phyloP scores from a whole-genome alignment of 2,888 invertebrate genomes.

The Monochamus alternatus region DNA sequence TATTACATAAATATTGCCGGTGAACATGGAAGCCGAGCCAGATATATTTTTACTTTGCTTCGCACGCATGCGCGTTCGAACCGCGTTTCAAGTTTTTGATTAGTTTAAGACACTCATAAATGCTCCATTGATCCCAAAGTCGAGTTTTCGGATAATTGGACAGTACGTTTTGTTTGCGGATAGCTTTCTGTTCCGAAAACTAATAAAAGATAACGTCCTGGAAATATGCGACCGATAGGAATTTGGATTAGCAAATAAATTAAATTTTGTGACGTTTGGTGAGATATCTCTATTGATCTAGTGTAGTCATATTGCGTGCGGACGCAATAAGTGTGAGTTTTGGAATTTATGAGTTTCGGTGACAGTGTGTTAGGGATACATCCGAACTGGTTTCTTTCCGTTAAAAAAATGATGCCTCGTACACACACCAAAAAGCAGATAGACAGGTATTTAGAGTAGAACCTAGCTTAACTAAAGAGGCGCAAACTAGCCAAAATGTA shows the following conservation, averaged over 20 bases:
- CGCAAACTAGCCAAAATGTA: too few species aligned
- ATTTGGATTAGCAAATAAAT: constrained; percentile 14
- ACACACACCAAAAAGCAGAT: neutral
- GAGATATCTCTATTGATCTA: constrained; percentile 11
- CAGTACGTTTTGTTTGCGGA: neutral
- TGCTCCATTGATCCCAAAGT: neutral
- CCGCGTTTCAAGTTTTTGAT: constrained; percentile 2
- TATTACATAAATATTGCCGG: constrained; percentile 10
- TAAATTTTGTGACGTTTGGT: neutral
- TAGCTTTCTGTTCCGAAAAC: constrained; percentile 4
- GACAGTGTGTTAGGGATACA: neutral
- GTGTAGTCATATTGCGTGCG: neutral
- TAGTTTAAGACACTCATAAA: neutral
- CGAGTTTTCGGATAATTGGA: neutral
- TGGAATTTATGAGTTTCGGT: constrained; percentile 1
- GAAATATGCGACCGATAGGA: neutral
- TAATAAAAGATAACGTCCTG: constrained; percentile 13
- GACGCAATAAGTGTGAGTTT: constrained; percentile 3
- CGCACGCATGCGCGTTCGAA: neutral
- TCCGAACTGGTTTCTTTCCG: neutral
- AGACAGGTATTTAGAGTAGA: neutral
- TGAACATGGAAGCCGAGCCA: neutral
- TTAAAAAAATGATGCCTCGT: neutral
- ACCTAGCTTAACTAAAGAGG: too few species aligned
- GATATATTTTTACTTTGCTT: constrained; percentile 2